These are phyloP conservation scores for Cyprinella venusta DNA, from an alignment of 2,797 vertebrate species.

Conservation along the genomic window DNA sequence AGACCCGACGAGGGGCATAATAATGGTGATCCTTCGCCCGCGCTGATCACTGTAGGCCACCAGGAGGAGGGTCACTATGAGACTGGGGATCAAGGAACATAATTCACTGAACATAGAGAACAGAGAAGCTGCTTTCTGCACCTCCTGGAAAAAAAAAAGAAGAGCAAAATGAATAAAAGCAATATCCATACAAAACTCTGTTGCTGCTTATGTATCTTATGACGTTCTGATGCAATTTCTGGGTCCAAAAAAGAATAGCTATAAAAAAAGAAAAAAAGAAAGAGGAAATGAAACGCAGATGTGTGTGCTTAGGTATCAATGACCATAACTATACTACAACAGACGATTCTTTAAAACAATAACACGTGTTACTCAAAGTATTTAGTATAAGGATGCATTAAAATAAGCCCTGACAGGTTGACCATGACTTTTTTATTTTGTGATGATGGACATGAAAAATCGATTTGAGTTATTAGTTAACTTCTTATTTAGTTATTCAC, in stretches of 20 bases:
- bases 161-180: background rate
- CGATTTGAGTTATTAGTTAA: constrained; percentile 1
- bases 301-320: background rate
- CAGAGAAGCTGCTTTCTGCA: constrained; percentile 87
- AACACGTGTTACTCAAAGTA: constrained; percentile 51
- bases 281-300: constrained; percentile 33
- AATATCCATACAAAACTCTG: background rate
- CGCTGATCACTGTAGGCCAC: constrained; percentile 88
- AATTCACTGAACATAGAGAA: constrained; percentile 87
- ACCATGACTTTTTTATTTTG: background rate
- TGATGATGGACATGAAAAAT: background rate
- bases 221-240: background rate
- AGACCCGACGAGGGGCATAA: constrained; percentile 83
- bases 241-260: constrained; percentile 5
- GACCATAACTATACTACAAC: background rate
- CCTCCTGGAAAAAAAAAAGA: constrained; percentile 77
- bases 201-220: background rate
- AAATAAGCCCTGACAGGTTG: background rate
- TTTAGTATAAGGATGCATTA: background rate
- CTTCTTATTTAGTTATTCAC: background rate
- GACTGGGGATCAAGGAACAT: constrained; percentile 82
- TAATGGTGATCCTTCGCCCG: constrained; percentile 88
- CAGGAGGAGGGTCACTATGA: constrained; percentile 87
- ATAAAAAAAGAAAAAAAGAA: background rate
- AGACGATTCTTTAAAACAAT: background rate